Base-by-base conservation (phyloP, 2,797 vertebrate species). In the Pseudopleuronectes americanus region DNA sequence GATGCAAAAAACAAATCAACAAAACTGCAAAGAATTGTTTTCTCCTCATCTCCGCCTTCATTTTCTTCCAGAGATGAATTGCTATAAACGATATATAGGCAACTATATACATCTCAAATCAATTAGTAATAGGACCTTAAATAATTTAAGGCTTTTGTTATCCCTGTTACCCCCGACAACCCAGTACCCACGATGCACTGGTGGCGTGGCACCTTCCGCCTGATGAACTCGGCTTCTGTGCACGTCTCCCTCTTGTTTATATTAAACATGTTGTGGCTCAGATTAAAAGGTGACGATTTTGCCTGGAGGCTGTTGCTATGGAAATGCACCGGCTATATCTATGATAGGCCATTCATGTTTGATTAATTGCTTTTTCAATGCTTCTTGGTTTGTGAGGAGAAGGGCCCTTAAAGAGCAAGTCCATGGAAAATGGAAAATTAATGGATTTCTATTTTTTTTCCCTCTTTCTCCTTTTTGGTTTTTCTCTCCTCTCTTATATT, bases 321-420 rank as follows among this genome's bases (percentile, higher is more conserved):
- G 94, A 92, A 94, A 95, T 93, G 80, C 79, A 86, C 90, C 92
- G 87, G 92, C 93, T 83, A 87, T 88, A 88, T 90, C 91, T 90
- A 94, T 94, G 93, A 95, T 95, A 94, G 93, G 90, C 93, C 90
- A 94, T 95, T 95, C 93, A 92, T 93, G 92, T 94, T 95, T 95
- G 94, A 95, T 95, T 95, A 94, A 95, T 95, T 95, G 93, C 86
- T 94, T 94, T 94, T 94, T 94, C 91, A 93, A 91, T 93, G 93
- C 92, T 92, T 92, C 91, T 91, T 92, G 92, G 91, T 92, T 94
- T 88, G 91, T 91, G 91, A 92, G 90, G 87, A 90, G 91, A 93
- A 93, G 90, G 89, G 90, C 92, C 90, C 92, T 92, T 92, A 92
- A 94, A 94, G 92, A 94, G 92, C 90, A 92, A 90, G 89, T 90